Conservation (phyloP, 2,113 vertebrate genomes). For the Spizaetus ornatus region DNA sequence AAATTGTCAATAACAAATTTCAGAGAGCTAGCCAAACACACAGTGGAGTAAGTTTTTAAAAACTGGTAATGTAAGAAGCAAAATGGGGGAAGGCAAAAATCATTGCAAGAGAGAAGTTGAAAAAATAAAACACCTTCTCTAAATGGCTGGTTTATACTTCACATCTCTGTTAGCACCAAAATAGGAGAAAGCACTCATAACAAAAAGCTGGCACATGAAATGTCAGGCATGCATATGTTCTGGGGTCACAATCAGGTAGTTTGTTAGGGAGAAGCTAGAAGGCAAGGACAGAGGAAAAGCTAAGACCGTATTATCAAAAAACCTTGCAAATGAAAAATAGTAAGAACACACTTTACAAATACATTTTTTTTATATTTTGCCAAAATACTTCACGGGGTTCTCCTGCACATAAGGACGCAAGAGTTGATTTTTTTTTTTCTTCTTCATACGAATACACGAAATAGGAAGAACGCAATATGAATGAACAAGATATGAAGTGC, state of each 20-base stretch:
- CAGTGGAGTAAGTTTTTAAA: not conserved
- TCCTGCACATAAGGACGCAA: not conserved
- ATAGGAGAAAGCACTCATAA: not conserved
- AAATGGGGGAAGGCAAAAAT: not conserved
- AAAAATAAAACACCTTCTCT: not conserved
- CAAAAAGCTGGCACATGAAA: not conserved
- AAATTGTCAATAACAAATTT: not conserved
- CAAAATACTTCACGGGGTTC: not conserved
- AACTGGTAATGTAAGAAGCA: not conserved
- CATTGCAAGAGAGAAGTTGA: rapidly evolving
- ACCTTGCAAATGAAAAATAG: not conserved
- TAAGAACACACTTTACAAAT: not conserved
- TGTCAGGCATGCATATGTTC: not conserved
- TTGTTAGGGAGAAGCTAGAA: not conserved
- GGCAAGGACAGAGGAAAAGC: not conserved
- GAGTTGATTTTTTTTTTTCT: not conserved
- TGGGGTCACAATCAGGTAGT: not conserved
- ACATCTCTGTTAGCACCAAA: not conserved
- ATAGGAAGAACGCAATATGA: not conserved
- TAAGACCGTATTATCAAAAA: not conserved
- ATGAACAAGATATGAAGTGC: not conserved
- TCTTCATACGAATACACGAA: rapidly evolving
- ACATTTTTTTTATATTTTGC: not conserved
- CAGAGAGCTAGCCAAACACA: not conserved
- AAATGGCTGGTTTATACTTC: not conserved